A percentile compares a stretch with the other conserved stretches of the same genome.
phyloP scores from a whole-genome alignment of 2,888 invertebrate species.

The Diploptera punctata region DNA sequence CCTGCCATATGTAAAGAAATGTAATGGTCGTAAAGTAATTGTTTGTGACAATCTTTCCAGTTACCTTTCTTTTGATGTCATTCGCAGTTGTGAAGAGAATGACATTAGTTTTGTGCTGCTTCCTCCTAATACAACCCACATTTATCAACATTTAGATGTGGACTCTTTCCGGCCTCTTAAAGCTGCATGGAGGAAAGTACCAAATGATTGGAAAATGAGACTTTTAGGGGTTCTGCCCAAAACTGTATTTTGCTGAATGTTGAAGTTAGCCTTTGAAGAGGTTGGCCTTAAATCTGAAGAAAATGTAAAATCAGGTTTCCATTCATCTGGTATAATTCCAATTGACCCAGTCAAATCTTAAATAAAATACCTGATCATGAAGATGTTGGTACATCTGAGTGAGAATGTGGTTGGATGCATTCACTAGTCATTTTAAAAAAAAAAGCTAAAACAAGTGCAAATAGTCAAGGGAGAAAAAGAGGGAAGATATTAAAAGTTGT shows the following conservation, averaged over 20 bases:
- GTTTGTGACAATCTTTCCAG: neutral
- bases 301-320: neutral
- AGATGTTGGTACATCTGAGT: no score
- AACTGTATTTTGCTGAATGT: neutral
- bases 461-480: no score
- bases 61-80: neutral
- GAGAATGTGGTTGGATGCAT: no score
- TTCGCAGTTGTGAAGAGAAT: no score
- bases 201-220: neutral
- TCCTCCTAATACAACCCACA: no score
- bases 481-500: no score
- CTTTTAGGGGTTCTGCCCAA: neutral
- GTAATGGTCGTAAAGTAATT: neutral
- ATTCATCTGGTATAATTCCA: no score
- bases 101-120: no score
- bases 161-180: neutral
- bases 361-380: no score
- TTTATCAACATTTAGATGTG: neutral
- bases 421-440: no score
- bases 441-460: no score
- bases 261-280: neutral
- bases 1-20: conserved; percentile 42
- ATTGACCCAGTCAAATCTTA: no score
- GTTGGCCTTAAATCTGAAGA: neutral
- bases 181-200: neutral